Conservation (phyloP, 2,888 invertebrate genomes). For the Trachelus tabidus region DNA sequence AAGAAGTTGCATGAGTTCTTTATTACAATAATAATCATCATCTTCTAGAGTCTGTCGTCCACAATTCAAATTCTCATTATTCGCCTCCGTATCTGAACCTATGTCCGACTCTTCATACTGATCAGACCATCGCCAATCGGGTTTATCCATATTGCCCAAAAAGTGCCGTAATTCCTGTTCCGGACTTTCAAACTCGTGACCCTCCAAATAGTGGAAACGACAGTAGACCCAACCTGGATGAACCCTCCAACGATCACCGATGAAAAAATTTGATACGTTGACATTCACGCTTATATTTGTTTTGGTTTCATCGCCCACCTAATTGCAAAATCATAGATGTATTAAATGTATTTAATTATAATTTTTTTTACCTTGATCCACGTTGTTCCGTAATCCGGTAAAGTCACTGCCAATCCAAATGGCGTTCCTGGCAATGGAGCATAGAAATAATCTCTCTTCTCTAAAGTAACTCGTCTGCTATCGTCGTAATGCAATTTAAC, state of each 20-base stretch:
- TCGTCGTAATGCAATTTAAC: constrained; percentile 87
- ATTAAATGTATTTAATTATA: neutral
- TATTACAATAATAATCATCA: constrained; percentile 85
- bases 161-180: constrained; percentile 84
- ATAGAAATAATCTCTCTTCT: constrained; percentile 85
- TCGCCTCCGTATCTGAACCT: constrained; percentile 37
- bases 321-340: neutral
- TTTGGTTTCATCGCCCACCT: constrained; percentile 83
- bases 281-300: constrained; percentile 75
- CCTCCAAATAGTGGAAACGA: constrained; percentile 85
- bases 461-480: constrained; percentile 85
- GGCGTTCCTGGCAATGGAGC: constrained; percentile 85
- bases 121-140: constrained; percentile 73
- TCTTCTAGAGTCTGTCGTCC: constrained; percentile 72
- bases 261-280: constrained; percentile 80
- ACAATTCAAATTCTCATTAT: constrained; percentile 67
- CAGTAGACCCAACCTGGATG: constrained; percentile 93
- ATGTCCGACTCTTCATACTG: constrained; percentile 68
- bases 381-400: constrained; percentile 86
- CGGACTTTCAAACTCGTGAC: constrained; percentile 78
- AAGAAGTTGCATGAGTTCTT: constrained; percentile 84
- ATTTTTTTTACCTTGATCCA: constrained; percentile 67
- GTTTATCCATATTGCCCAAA: constrained; percentile 73
- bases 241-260: constrained; percentile 79
- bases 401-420: constrained; percentile 86